Evolutionary conservation across 2,797 vertebrate species (phyloP).

Genomic region (Aythya fuligula): DNA sequence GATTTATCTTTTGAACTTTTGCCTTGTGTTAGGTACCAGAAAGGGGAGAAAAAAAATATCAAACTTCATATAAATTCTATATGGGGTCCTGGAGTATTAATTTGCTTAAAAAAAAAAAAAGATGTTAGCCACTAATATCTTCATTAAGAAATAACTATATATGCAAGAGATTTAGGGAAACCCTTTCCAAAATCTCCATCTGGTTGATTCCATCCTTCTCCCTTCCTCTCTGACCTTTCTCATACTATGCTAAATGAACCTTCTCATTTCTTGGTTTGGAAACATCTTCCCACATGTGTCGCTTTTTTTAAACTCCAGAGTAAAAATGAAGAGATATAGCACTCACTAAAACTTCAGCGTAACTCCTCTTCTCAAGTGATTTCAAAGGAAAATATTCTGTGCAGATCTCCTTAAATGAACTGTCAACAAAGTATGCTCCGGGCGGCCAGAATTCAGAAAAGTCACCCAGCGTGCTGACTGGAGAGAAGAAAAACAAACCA

Average conservation of each 20-base stretch:
- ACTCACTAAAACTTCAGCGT: slow-evolving; percentile 23
- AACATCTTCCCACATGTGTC: slow-evolving; percentile 29
- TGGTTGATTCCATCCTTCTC: neutral
- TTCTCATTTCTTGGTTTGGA: slow-evolving; percentile 37
- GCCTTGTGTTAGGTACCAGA: neutral
- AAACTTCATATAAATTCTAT: neutral
- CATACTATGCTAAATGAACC: slow-evolving; percentile 30
- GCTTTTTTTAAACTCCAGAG: slow-evolving; percentile 34
- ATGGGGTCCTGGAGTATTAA: neutral
- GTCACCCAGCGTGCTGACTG: slow-evolving; percentile 13
- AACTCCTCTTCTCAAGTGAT: slow-evolving; percentile 46
- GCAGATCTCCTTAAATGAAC: slow-evolving; percentile 64
- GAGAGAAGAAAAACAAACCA: slow-evolving; percentile 54
- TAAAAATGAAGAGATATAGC: slow-evolving; percentile 11
- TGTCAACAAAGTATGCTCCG: slow-evolving; percentile 21
- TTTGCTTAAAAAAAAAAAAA: neutral
- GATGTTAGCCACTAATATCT: neutral
- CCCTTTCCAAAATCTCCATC: neutral
- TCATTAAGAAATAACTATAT: neutral
- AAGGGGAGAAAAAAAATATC: fast-evolving
- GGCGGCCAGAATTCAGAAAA: slow-evolving; percentile 35
- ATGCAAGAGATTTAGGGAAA: neutral
- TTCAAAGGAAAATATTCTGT: slow-evolving; percentile 60
- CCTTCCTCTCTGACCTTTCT: slow-evolving; percentile 54
- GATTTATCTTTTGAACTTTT: neutral